Percentiles rank a stretch among this genome's conserved stretches.
Conservation (phyloP, 2,113 vertebrate genomes). For the Salvelinus alpinus region DNA sequence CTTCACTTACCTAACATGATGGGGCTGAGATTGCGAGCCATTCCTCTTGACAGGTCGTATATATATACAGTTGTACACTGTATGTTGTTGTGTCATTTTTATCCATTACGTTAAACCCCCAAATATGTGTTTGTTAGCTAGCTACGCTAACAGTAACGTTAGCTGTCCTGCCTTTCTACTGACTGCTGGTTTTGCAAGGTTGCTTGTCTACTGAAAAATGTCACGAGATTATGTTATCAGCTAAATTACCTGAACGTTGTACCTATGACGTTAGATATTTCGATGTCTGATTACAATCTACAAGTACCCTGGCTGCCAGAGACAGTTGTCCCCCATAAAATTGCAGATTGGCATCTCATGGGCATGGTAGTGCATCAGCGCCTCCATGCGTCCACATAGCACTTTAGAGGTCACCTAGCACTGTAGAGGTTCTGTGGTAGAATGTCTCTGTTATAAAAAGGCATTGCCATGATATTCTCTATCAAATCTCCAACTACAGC, state of each 20-base stretch:
- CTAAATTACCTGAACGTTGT: not conserved
- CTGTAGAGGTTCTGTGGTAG: not conserved
- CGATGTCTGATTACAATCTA: not conserved
- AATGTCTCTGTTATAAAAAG: not conserved
- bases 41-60: slow-evolving; percentile 93
- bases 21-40: slow-evolving; percentile 93
- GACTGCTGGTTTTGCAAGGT: not conserved
- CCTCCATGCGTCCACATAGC: not conserved
- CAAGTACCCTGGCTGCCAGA: not conserved
- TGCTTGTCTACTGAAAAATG: not conserved
- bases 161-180: not conserved
- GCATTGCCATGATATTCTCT: not conserved
- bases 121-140: not conserved
- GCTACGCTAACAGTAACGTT: not conserved
- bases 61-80: slow-evolving; percentile 92
- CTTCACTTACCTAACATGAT: slow-evolving; percentile 91
- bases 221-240: not conserved
- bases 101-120: slow-evolving; percentile 58
- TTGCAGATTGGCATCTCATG: not conserved
- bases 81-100: slow-evolving; percentile 63
- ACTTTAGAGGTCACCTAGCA: not conserved
- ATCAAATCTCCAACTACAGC: too few species aligned
- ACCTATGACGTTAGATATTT: not conserved
- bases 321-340: not conserved
- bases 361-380: not conserved